Conservation (phyloP, 2,888 invertebrate species). For the Cosmia pyralina region DNA sequence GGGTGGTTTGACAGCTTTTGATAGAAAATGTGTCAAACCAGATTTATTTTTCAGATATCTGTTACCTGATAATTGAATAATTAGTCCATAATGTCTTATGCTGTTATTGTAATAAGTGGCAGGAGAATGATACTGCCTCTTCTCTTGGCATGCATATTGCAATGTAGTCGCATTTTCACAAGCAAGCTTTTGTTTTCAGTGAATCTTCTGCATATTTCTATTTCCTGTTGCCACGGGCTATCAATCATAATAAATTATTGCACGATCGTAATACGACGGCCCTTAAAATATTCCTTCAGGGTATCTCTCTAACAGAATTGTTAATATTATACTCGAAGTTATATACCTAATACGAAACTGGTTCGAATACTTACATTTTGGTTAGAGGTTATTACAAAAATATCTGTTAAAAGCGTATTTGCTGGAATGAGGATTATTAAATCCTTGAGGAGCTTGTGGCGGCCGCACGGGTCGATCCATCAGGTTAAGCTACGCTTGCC, state of each 20-base stretch:
- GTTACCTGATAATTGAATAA: too few species aligned
- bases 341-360: too few species aligned
- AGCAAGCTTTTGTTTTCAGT: background rate
- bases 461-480: too few species aligned
- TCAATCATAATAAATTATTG: slow-evolving; percentile 58
- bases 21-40: background rate
- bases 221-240: slow-evolving; percentile 3
- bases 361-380: too few species aligned
- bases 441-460: too few species aligned
- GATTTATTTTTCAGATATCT: background rate
- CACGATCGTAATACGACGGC: slow-evolving; percentile 30
- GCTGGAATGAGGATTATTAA: background rate
- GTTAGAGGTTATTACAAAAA: slow-evolving; percentile 4
- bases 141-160: background rate
- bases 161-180: background rate
- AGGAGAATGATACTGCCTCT: background rate
- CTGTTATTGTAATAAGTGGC: background rate
- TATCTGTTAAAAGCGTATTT: background rate
- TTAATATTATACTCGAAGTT: slow-evolving; percentile 21
- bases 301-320: slow-evolving; percentile 44
- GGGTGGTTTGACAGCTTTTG: background rate
- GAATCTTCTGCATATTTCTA: slow-evolving; percentile 25
- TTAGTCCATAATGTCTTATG: too few species aligned
- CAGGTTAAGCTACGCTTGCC: too few species aligned
- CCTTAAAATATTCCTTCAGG: slow-evolving; percentile 54